Percentiles rank a stretch among this genome's conserved stretches.
phyloP scores from a whole-genome alignment of 2,113 vertebrate genomes.

The Planiliza haematocheilus region DNA sequence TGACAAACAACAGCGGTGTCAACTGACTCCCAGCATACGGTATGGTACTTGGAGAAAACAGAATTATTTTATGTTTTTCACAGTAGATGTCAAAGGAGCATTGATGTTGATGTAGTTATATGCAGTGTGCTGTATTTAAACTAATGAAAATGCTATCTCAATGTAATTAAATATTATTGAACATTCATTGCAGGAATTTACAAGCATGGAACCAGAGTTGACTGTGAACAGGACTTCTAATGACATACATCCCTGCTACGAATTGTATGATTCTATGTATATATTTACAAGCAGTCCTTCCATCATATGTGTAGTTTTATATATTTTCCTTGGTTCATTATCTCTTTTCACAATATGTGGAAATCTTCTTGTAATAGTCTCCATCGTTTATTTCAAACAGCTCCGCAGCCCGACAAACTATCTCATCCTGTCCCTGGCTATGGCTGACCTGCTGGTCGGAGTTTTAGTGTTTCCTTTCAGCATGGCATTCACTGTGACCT shows the following conservation, averaged over 20 bases:
- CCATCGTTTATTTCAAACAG: conserved; percentile 36
- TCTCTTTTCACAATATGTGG: conserved; percentile 31
- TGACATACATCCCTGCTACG: conserved; percentile 21
- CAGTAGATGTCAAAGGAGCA: no score
- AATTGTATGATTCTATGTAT: not conserved
- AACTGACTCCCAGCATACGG: no score
- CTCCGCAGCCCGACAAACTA: conserved; percentile 29
- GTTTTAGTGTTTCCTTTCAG: conserved; percentile 38
- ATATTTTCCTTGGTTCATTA: conserved; percentile 1
- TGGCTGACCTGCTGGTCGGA: conserved; percentile 30
- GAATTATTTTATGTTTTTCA: no score
- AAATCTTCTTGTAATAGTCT: conserved; percentile 45
- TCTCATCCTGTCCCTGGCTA: conserved; percentile 37
- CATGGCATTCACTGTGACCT: conserved; percentile 19
- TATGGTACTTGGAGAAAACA: no score
- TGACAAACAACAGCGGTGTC: no score
- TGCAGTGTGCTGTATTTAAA: no score
- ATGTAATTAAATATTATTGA: no score
- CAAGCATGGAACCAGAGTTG: not conserved
- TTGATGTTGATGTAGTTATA: no score
- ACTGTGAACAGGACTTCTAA: not conserved
- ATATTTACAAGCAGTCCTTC: conserved; percentile 9
- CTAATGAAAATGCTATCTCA: no score
- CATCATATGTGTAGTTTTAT: conserved; percentile 19
- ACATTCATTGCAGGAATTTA: no score